Base-by-base conservation (phyloP, 2,888 invertebrate genomes). In the Harmothoe impar region DNA sequence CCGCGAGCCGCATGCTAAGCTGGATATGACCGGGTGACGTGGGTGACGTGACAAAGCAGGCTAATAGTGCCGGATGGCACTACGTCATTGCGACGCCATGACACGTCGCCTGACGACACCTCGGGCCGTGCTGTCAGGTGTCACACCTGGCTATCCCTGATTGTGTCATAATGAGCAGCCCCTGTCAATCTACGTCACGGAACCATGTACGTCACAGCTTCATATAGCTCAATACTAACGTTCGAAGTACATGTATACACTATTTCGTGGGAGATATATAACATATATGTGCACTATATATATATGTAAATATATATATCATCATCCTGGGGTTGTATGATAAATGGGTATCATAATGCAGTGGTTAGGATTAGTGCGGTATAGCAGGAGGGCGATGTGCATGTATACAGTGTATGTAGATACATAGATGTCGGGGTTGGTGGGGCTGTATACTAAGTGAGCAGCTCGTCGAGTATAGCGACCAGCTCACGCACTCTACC, bases 81-180 rank as follows among this genome's bases (percentile, higher is more conserved):
- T 29, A 77, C 29, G 25, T 25, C 77, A 77, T 17, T 3, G 29
- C n/a, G 68, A 10, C 68, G 68, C 68, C 20, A 68, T 77, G 31
- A 25, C 77, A 15, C 25, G 17, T 7, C 77, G 29, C 29, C 29
- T 29, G n/a, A 20, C 77, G n/a, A 62, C 62, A 20, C 62, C 72
- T 29, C 72, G 15, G 72, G 29, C 29, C 72, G 29, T 72, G 15
- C 72, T 72, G 72, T 72, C 72, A 72, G 15, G 25, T 72, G 20
- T 72, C 72, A 72, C 29, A 72, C 20, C 72, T 25, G 5, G 5
- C 29, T 0, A 15, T 3, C 72, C 72, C 72, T 72, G 29, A 72
- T 72, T 23, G 81, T 81, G 81, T 81, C 81, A 81, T 81, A 81
- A 81, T 81, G 81, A 81, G 81, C 81, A 33, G 23, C 43, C 15